These are phyloP conservation scores for Xiphophorus hellerii DNA, from an alignment of 2,113 vertebrate genomes.

Conservation along the genomic window DNA sequence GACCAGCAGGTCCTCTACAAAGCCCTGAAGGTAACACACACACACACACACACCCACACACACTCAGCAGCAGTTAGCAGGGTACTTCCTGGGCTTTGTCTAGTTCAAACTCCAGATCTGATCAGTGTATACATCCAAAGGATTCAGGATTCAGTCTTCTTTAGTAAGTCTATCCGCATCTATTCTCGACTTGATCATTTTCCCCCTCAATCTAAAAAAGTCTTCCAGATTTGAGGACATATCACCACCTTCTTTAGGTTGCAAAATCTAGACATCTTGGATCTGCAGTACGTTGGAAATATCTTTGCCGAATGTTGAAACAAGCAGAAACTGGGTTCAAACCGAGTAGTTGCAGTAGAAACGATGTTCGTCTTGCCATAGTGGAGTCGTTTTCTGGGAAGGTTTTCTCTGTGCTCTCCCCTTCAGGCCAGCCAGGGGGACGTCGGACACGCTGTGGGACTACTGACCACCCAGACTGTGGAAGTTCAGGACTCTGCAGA, in stretches of 20 bases:
- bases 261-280: not conserved
- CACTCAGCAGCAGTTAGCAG: not conserved
- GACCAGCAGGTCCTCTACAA: constrained; percentile 86
- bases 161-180: not conserved
- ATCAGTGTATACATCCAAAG: too few species aligned
- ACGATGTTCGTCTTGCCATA: not conserved
- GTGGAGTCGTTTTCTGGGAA: not conserved
- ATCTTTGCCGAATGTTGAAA: not conserved
- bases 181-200: not conserved
- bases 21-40: constrained; percentile 84
- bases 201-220: not conserved
- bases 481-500: constrained; percentile 71
- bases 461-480: constrained; percentile 82
- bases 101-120: too few species aligned
- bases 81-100: not conserved
- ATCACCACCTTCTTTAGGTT: not conserved
- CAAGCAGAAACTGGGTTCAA: not conserved
- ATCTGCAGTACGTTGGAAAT: not conserved
- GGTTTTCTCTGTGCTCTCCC: not conserved
- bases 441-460: constrained; percentile 87
- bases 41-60: too few species aligned
- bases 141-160: not conserved
- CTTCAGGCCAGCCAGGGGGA: constrained; percentile 90
- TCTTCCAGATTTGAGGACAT: not conserved
- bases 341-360: not conserved